Evolutionary conservation across 2,797 vertebrate genomes (phyloP), one percentile per base, ranked within the genome.

Genomic region (Cyprinodon diabolis): DNA sequence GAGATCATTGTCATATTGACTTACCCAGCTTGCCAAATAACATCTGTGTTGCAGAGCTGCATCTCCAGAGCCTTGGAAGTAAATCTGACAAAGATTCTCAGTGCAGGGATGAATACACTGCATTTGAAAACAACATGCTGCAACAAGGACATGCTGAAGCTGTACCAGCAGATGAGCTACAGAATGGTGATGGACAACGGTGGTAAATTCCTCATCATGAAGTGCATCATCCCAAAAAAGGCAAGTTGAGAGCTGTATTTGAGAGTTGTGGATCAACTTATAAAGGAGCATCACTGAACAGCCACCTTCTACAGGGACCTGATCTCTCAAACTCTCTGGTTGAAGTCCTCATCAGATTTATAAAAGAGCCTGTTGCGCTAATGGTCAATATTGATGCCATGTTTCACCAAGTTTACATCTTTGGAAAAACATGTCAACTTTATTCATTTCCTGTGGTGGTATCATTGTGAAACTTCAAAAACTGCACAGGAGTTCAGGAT

Each of bases 381-480:
- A 63, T 13, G 60, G 35, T 37, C 4, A 4, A 63, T 4, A n/a
- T n/a, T n/a, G 9, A 63, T n/a, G 37, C 30, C 17, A 63, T 63
- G 60, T 63, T 43, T 63, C 19, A 63, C 60, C 60, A 13, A n/a
- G 60, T 45, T 63, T 63, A 66, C 15, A 12, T 66, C 43, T 49
- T 45, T 3, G 6, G 30, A 30, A 48, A 66, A 66, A 25, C 65
- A 66, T 49, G 12, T 48, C 1, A 25, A 49, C n/a, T 66, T 49
- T 48, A n/a, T 66, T 3, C 13, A 14, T 15, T 66, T 66, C 45
- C 7, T 75, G 5, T 72, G 72, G 80, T 67, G 77, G 74, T 66
- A 48, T 43, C n/a, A 76, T 45, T 63, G 51, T 21, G 68, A 74
- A 12, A 25, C 52, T 14, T 1, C 58, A n/a, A 14, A 77, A 8